Conservation (phyloP, 1,140 invertebrate species). For the Oreohelix idahoensis region DNA sequence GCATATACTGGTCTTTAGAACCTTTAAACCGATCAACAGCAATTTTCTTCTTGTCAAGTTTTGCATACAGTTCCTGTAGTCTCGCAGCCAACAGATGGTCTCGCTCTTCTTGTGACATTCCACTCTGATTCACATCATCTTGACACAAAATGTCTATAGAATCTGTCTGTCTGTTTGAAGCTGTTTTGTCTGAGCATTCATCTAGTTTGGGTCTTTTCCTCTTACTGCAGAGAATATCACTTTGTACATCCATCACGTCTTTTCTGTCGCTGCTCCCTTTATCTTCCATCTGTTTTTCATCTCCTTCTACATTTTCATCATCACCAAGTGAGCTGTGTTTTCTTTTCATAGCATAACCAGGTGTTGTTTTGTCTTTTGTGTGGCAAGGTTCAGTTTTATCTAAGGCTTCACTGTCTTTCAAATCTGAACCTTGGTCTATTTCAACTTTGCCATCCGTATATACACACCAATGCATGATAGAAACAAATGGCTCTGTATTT, state of each 20-base stretch:
- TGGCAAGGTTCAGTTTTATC: neutral
- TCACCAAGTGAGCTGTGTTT: neutral
- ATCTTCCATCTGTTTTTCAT: too few species aligned
- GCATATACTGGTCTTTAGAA: slow-evolving; percentile 9
- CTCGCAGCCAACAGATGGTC: slow-evolving; percentile 14
- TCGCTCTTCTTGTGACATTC: slow-evolving; percentile 12
- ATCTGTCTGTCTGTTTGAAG: neutral
- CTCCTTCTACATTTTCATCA: neutral
- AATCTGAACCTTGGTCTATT: neutral
- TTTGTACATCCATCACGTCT: neutral
- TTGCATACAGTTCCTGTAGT: slow-evolving; percentile 8
- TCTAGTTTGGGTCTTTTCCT: neutral
- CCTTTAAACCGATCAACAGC: slow-evolving; percentile 21
- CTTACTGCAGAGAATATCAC: neutral
- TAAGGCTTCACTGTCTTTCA: too few species aligned
- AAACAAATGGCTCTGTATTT: neutral
- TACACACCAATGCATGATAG: neutral
- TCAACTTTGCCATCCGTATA: neutral
- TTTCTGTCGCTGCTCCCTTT: neutral
- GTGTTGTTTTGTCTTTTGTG: neutral
- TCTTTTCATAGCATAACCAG: neutral
- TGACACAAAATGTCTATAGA: neutral
- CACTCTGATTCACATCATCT: neutral
- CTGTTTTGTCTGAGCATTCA: neutral
- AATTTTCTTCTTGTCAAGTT: slow-evolving; percentile 20